Evolutionary conservation across 2,113 vertebrate genomes (phyloP), one percentile per base, ranked within the genome.

Genomic region (Petrocephalus zakoni): DNA sequence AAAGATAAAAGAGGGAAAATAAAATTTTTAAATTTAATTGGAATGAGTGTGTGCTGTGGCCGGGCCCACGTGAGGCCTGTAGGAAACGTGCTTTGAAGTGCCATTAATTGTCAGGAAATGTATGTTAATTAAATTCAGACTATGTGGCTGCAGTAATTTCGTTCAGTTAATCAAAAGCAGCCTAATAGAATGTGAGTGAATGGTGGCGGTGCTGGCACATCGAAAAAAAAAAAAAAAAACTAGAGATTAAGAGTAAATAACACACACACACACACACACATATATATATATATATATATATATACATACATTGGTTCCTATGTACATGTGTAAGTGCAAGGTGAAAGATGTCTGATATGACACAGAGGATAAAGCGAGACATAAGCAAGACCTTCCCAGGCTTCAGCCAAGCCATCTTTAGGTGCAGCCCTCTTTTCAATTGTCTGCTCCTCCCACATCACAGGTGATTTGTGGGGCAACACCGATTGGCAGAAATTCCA

Each of bases 51-150:
- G 34, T 42, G 34, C 13, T 5, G 6, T 19, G 37, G 15, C 72
- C 5, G 13, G 37, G 72, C 72, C 72, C 10, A 42, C 72, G 17
- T 42, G 37, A 78, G 34, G 72, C 72, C 34, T 42, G 72, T 78
- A 78, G 72, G 34, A 78, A 42, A 42, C 34, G 17, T 42, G 15
- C 72, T 78, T 42, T 78, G 72, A 78, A 78, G 72, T 5, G 37
- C 34, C 72, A 42, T 78, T 78, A 78, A 78, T 78, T 78, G 72
- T 78, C 34, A 34, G 34, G 72, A 78, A 78, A 78, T 78, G 72
- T 78, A 78, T 78, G 72, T 78, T 78, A 78, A 78, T 78, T 78
- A 78, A 78, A 78, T 78, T 78, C 72, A 78, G 37, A 7, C 72
- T 78, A 15, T 78, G 15, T 78, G 34, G 72, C 72, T 78, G 72